These are phyloP conservation scores for Clanis bilineata DNA, from an alignment of 2,888 invertebrate genomes.

Conservation along the genomic window DNA sequence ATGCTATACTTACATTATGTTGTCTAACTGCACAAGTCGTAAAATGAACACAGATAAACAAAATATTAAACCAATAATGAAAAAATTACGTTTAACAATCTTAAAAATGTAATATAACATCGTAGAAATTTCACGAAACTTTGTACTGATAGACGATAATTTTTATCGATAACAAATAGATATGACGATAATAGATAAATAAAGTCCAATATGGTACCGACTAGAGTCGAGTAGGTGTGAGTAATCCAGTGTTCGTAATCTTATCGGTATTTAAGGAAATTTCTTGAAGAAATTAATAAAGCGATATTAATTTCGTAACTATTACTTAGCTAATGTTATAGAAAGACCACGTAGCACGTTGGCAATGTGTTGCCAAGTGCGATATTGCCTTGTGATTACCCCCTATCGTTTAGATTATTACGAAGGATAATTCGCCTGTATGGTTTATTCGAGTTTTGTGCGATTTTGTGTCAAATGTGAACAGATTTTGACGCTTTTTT, in stretches of 20 bases:
- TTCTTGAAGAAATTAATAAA: neutral
- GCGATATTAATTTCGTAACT: neutral
- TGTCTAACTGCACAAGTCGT: constrained; percentile 26
- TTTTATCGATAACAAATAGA: neutral
- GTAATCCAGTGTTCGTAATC: neutral
- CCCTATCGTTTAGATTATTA: too few relatives aligned
- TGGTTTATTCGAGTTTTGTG: too few relatives aligned
- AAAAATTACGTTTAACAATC: constrained; percentile 46
- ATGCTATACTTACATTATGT: constrained; percentile 7
- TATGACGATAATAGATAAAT: neutral
- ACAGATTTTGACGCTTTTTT: too few relatives aligned
- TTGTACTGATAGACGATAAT: neutral
- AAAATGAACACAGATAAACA: constrained; percentile 40
- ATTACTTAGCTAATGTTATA: neutral
- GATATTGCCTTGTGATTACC: too few relatives aligned
- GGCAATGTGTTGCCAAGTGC: neutral
- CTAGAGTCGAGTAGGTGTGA: too few relatives aligned
- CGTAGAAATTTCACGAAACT: constrained; percentile 52
- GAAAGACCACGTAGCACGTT: neutral
- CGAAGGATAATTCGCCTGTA: too few relatives aligned
- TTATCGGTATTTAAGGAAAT: neutral
- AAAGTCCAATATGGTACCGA: neutral
- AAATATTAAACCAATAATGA: constrained; percentile 42
- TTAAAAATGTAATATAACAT: constrained; percentile 48
- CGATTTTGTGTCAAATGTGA: too few relatives aligned